A percentile compares a stretch with the other conserved stretches of the same genome.
Conservation (phyloP, 2,113 vertebrate genomes). For the Dasyprocta punctata region DNA sequence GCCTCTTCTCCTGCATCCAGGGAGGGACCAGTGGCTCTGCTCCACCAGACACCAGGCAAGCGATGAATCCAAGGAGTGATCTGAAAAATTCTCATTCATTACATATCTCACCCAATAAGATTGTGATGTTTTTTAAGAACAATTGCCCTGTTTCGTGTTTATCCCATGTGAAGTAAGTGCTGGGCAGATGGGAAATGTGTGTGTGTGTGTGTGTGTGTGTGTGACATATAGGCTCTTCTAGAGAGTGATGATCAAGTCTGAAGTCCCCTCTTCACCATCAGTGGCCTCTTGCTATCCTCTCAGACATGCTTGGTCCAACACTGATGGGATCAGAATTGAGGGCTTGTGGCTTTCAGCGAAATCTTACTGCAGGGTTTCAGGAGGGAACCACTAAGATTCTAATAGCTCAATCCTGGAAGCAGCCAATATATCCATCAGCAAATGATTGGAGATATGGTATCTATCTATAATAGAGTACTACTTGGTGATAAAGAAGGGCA, state of each 20-base stretch:
- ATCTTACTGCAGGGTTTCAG: not conserved
- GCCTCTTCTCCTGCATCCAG: not conserved
- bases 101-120: not conserved
- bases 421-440: not conserved
- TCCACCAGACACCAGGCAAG: not conserved
- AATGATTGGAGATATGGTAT: not conserved
- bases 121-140: not conserved
- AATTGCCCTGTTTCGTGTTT: not conserved
- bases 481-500: not conserved
- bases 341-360: not conserved
- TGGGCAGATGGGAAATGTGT: not conserved
- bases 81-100: not conserved
- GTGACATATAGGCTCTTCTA: not conserved
- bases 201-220: not conserved
- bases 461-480: not conserved
- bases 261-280: too few relatives aligned
- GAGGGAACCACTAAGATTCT: not conserved
- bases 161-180: not conserved
- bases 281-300: rapidly evolving
- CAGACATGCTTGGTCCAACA: not conserved
- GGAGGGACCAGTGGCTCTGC: not conserved
- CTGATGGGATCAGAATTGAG: not conserved
- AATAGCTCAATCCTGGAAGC: not conserved
- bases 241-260: not conserved
- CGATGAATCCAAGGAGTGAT: rapidly evolving